These are phyloP conservation scores for Protaetia brevitarsis DNA, from an alignment of 1,140 invertebrate genomes.

Conservation along the genomic window DNA sequence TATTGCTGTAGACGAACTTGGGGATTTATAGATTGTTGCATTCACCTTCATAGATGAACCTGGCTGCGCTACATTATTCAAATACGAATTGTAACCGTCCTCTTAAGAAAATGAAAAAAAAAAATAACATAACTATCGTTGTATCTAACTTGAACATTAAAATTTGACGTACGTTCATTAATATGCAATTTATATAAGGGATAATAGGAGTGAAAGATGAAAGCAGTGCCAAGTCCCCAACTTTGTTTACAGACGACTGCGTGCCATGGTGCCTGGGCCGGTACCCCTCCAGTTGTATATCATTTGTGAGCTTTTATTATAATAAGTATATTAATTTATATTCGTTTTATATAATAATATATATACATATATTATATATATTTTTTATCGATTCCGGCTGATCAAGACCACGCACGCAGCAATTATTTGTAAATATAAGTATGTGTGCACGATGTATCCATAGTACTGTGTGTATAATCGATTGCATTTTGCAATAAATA, in stretches of 20 bases:
- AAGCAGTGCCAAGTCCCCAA: conserved; percentile 29
- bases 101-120: conserved; percentile 19
- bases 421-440: conserved; percentile 46
- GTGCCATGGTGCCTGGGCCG: conserved; percentile 25
- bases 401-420: conserved; percentile 33
- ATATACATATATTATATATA: background rate
- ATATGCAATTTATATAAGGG: no score
- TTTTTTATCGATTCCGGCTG: conserved; percentile 19
- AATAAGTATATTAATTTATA: conserved; percentile 17
- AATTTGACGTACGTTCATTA: no score
- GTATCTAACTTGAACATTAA: background rate
- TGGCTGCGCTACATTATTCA: conserved; percentile 17
- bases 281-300: background rate
- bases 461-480: conserved; percentile 49
- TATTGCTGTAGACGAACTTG: conserved; percentile 23
- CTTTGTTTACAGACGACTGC: conserved; percentile 40
- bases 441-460: conserved; percentile 49
- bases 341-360: background rate
- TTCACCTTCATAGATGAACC: background rate
- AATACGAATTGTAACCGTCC: conserved; percentile 45
- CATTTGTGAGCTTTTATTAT: conserved; percentile 21
- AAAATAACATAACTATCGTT: conserved; percentile 7
- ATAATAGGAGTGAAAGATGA: no score
- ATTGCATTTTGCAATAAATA: conserved; percentile 51
- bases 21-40: background rate